These are phyloP conservation scores for Acanthurus tractus DNA, from an alignment of 2,797 vertebrate genomes.

Conservation along the genomic window DNA sequence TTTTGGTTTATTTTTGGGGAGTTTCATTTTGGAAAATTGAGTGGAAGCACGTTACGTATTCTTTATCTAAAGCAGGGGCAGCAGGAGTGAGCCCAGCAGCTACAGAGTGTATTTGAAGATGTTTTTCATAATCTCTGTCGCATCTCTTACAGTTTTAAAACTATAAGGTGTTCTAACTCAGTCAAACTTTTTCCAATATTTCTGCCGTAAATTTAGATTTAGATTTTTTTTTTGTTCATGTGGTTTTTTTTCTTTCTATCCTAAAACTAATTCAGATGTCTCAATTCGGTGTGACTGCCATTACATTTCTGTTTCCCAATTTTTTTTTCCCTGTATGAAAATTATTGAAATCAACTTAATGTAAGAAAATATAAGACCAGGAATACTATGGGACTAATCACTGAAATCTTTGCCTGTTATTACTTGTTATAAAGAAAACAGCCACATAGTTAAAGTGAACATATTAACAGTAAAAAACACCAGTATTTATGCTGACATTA, in stretches of 20 bases:
- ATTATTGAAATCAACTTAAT: background rate
- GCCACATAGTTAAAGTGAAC: too few species aligned
- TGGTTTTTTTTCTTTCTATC: background rate
- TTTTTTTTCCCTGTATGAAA: background rate
- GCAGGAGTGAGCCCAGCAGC: background rate
- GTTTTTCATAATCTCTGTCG: background rate
- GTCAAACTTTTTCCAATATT: background rate
- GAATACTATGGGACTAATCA: background rate
- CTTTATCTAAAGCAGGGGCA: background rate
- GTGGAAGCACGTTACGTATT: background rate
- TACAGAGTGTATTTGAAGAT: background rate
- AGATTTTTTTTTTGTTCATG: too few species aligned
- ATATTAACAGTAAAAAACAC: too few species aligned
- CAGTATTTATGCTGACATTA: too few species aligned
- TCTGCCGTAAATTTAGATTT: background rate
- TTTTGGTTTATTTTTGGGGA: background rate
- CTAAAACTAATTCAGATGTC: background rate
- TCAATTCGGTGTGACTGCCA: background rate
- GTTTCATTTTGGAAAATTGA: background rate
- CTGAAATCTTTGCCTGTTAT: too few species aligned
- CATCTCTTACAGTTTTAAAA: background rate
- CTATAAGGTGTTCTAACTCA: constrained; percentile 1
- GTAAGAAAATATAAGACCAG: background rate
- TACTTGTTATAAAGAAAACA: too few species aligned
- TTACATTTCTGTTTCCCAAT: background rate